Base-by-base conservation (phyloP, 2,888 invertebrate species). In the Saturnia pavonia region DNA sequence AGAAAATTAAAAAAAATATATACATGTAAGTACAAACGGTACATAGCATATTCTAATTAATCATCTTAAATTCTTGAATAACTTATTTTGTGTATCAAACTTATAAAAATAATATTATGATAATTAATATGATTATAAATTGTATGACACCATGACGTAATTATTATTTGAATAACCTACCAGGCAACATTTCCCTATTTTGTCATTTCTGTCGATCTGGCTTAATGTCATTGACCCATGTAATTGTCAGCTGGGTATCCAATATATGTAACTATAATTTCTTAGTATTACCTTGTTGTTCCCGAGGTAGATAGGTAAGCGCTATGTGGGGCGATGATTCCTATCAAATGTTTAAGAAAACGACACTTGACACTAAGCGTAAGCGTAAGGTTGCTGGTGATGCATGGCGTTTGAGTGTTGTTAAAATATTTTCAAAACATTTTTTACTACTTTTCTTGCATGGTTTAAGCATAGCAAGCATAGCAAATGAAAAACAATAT, bases 241-340 rank as follows among this genome's bases (percentile, higher is more conserved):
- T 74, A 72, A 69, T 69, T 66, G 72, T 67, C 67, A 66, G 43
- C 66, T 66, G 73, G 73, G 73, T 72, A 75, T 75, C 76, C 71
- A 77, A 79, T 78, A 74, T 72, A 75, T 72, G 68, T 65, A 71
- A 71, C 72, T 74, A 71, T 72, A 69, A 72, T 73, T 76, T 78
- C 72, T 72, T 74, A 75, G 75, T 75, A 74, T 69, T 74, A 70
- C 73, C 73, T 74, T 76, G 76, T 75, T 65, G 71, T 68, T 69
- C 69, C 60, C 69, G 65, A 65, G 68, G 74, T 76, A 72, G 68
- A 54, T 74, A 76, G 76, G 74, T 70, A 67, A 54, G 71, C 22
- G 70, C 67, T 74, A 76, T 80, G 77, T 75, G 78, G 75, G 80
- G 74, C 74, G 71, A 76, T 75, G 74, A 77, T 76, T 78, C 70